Evolutionary conservation across 2,113 vertebrate species (phyloP).

Genomic region (Morone saxatilis): DNA sequence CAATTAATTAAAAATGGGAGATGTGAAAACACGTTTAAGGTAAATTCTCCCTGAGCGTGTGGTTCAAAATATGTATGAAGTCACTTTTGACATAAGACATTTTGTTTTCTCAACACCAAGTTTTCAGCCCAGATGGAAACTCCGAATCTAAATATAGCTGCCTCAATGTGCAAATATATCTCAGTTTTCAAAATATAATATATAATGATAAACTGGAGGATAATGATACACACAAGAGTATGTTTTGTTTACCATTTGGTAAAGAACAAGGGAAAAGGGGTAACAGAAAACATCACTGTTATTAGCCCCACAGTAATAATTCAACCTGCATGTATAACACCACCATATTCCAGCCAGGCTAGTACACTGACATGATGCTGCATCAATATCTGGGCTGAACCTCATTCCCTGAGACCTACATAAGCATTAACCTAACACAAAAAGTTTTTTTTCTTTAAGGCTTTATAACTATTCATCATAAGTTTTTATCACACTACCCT

Average conservation of each 20-base stretch:
- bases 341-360: neutral
- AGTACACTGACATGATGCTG: neutral
- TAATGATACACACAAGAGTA: neutral
- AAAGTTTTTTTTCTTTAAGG: neutral
- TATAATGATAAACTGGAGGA: neutral
- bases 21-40: neutral
- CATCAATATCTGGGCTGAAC: neutral
- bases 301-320: neutral
- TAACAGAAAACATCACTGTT: neutral
- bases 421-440: neutral
- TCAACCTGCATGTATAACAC: neutral
- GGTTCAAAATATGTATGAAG: neutral
- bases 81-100: neutral
- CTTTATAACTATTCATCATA: neutral
- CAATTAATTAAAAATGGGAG: neutral
- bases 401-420: neutral
- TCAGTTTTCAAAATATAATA: neutral
- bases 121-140: slow-evolving; percentile 3
- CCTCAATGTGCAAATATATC: neutral
- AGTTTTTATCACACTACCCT: neutral
- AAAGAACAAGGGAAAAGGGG: neutral
- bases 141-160: neutral
- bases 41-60: neutral
- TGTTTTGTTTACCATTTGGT: neutral
- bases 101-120: neutral